phyloP scores from a whole-genome alignment of 1,140 invertebrate species.

The Brachionus rotundiformis region DNA sequence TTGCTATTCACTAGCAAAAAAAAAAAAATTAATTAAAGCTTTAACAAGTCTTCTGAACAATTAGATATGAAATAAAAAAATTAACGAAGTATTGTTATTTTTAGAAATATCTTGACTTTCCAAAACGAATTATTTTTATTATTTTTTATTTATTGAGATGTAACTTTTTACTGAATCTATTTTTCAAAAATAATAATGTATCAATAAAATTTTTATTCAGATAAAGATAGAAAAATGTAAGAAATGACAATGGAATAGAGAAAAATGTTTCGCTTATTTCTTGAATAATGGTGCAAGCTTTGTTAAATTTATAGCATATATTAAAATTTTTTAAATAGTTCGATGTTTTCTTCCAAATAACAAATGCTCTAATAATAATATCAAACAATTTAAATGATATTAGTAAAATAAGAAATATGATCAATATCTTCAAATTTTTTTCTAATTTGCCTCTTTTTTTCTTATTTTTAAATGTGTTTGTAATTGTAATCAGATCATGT shows the following conservation, averaged over 20 bases:
- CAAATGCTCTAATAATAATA: neutral
- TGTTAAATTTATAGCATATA: neutral
- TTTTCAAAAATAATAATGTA: no score
- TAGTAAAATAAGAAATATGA: neutral
- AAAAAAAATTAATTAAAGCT: no score
- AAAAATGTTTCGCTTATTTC: slow-evolving; percentile 23
- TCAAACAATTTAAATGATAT: neutral
- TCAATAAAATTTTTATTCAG: neutral
- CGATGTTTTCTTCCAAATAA: neutral
- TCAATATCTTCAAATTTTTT: neutral
- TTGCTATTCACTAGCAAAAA: no score
- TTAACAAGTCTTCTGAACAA: no score
- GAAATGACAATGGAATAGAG: neutral
- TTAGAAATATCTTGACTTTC: no score
- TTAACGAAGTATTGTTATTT: no score
- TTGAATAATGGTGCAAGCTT: neutral
- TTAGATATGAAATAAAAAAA: no score
- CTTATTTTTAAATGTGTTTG: no score
- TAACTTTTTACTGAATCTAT: no score
- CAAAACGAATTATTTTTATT: no score
- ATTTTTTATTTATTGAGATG: no score
- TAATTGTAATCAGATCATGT: neutral
- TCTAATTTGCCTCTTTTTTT: neutral
- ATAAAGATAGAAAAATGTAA: slow-evolving; percentile 13
- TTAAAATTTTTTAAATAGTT: neutral